These are phyloP conservation scores for Lamprologus tigripictilis DNA, from an alignment of 2,113 vertebrate genomes.

Conservation along the genomic window DNA sequence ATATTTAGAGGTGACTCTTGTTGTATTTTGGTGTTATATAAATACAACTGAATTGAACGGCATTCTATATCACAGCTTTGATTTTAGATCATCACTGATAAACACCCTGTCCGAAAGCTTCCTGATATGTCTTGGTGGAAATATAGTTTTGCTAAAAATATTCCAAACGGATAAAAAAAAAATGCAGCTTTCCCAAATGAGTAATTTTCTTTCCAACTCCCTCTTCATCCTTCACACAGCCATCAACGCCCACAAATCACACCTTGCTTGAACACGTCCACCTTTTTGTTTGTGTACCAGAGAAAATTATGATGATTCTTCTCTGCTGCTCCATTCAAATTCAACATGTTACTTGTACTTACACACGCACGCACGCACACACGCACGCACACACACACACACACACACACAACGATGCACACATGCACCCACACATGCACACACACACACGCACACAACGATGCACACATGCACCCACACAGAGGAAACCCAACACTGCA, in stretches of 20 bases:
- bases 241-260: background rate
- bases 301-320: constrained; percentile 4
- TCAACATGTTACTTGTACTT: background rate
- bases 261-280: background rate
- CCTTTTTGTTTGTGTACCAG: constrained; percentile 9
- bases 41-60: background rate
- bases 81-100: background rate
- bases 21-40: background rate
- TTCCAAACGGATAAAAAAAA: background rate
- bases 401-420: background rate
- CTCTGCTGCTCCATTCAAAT: background rate
- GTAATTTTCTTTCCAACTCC: background rate
- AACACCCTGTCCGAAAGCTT: background rate
- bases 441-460: background rate
- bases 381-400: background rate
- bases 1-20: background rate
- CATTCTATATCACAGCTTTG: background rate
- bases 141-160: background rate
- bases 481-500: constrained; percentile 5
- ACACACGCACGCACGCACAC: background rate
- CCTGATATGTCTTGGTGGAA: background rate
- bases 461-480: background rate
- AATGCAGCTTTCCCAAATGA: background rate
- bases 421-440: background rate
- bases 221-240: background rate